Evolutionary conservation across 2,888 invertebrate species (phyloP), one percentile per base, ranked within the genome.

Genomic region (Crematogaster levior): DNA sequence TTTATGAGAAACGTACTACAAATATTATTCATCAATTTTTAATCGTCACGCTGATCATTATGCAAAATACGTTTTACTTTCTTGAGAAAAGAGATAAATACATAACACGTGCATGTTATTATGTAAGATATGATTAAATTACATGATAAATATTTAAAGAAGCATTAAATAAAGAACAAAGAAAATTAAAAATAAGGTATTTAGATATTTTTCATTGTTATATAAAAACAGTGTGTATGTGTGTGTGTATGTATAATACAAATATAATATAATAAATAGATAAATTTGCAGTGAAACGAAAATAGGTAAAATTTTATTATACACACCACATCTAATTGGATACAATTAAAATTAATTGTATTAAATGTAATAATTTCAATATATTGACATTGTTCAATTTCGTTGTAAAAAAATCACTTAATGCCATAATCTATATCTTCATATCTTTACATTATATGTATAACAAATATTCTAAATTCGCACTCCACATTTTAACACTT

Each of bases 1-100:
- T 79, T n/a, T n/a, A 79, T 79, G 56, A 43, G 34, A 43, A 46
- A 43, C 21, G 12, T 56, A 56, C 15, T 12, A 65, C 24, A n/a
- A n/a, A 63, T 40, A 7, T 21, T 43, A n/a, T n/a, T n/a, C n/a
- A n/a, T n/a, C n/a, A n/a, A n/a, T n/a, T n/a, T n/a, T n/a, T n/a
- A n/a, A n/a, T n/a, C n/a, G n/a, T n/a, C n/a, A n/a, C n/a, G n/a
- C n/a, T n/a, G n/a, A n/a, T n/a, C n/a, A n/a, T n/a, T n/a, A n/a
- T n/a, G n/a, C n/a, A n/a, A n/a, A n/a, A n/a, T n/a, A n/a, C n/a
- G n/a, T n/a, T n/a, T n/a, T n/a, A n/a, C n/a, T n/a, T n/a, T n/a
- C n/a, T n/a, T n/a, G n/a, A n/a, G n/a, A n/a, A n/a, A n/a, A n/a
- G n/a, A n/a, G n/a, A n/a, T n/a, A n/a, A n/a, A n/a, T n/a, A n/a